Evolutionary conservation across 1,140 invertebrate species (phyloP).

Genomic region (Bombyx mori): DNA sequence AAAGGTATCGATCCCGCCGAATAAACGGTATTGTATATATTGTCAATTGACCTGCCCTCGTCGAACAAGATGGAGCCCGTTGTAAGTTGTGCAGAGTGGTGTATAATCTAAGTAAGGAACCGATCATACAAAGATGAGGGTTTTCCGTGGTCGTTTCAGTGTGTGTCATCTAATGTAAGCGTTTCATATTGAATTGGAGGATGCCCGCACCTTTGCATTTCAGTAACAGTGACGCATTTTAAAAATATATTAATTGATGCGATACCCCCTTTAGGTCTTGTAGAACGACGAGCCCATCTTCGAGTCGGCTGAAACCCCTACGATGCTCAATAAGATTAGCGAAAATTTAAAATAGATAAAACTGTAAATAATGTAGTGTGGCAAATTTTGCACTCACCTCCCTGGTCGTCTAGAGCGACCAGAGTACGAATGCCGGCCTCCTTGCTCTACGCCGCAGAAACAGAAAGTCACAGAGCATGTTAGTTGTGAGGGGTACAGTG

Average conservation of each 20-base stretch:
- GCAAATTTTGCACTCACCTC: slow-evolving; percentile 87
- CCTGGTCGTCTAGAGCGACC: slow-evolving; percentile 99
- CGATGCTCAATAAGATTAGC: slow-evolving; percentile 61
- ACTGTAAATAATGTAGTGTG: slow-evolving; percentile 70
- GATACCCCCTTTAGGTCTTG: slow-evolving; percentile 53
- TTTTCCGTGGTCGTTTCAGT: slow-evolving; percentile 51
- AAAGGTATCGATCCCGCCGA: slow-evolving; percentile 44
- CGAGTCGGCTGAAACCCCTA: slow-evolving; percentile 63
- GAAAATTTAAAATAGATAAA: slow-evolving; percentile 66
- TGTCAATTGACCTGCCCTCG: slow-evolving; percentile 28
- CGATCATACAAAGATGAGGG: slow-evolving; percentile 66
- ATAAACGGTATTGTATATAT: slow-evolving; percentile 25
- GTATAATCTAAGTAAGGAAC: slow-evolving; percentile 59
- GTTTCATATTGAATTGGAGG: slow-evolving; percentile 25
- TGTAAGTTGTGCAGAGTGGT: slow-evolving; percentile 67
- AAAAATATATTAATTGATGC: slow-evolving; percentile 41
- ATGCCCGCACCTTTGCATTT: slow-evolving; percentile 67
- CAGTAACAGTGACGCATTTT: slow-evolving; percentile 53
- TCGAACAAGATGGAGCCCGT: slow-evolving; percentile 42
- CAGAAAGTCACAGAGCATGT: slow-evolving; percentile 75
- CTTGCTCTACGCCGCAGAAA: slow-evolving; percentile 94
- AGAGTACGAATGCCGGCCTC: slow-evolving; percentile 99
- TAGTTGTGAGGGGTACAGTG: slow-evolving; percentile 69
- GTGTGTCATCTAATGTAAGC: slow-evolving; percentile 37
- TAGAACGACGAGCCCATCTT: slow-evolving; percentile 44